A percentile compares a stretch with the other conserved stretches of the same genome.
phyloP scores from a whole-genome alignment of 1,140 invertebrate genomes.

The Caenorhabditis inopinata region DNA sequence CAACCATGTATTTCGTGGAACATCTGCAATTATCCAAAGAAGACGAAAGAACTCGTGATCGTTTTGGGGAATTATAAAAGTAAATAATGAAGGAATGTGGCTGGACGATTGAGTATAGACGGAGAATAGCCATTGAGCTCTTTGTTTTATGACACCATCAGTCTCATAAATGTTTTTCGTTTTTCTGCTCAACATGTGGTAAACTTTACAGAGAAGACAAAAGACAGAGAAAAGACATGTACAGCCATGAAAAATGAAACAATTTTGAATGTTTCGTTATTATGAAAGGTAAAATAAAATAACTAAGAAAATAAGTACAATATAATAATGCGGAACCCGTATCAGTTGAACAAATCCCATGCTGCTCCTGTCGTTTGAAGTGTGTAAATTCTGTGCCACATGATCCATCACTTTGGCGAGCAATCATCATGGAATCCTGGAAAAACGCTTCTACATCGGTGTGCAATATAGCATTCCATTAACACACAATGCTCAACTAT shows the following conservation, averaged over 20 bases:
- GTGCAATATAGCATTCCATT: too few relatives aligned
- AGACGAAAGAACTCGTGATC: neutral
- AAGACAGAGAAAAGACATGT: neutral
- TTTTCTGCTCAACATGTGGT: conserved; percentile 7
- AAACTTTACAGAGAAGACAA: neutral
- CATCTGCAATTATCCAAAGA: neutral
- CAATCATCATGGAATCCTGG: neutral
- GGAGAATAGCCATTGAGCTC: neutral
- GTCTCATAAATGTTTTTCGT: conserved; percentile 14
- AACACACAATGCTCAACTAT: too few relatives aligned
- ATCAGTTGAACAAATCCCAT: conserved; percentile 25
- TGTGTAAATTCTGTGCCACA: conserved; percentile 24
- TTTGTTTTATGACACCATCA: conserved; percentile 26
- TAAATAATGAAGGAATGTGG: neutral
- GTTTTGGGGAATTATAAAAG: neutral
- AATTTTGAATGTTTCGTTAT: conserved; percentile 12
- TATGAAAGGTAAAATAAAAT: neutral
- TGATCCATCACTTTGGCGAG: conserved; percentile 19
- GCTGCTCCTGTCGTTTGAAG: neutral
- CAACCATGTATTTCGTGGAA: conserved; percentile 22
- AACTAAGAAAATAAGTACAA: conserved; percentile 11
- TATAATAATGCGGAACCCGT: neutral
- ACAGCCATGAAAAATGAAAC: neutral
- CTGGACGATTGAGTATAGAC: neutral
- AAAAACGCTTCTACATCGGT: neutral